Evolutionary conservation across 2,888 invertebrate genomes (phyloP), one percentile per base, ranked within the genome.

Genomic region (Coecobrya sp.): DNA sequence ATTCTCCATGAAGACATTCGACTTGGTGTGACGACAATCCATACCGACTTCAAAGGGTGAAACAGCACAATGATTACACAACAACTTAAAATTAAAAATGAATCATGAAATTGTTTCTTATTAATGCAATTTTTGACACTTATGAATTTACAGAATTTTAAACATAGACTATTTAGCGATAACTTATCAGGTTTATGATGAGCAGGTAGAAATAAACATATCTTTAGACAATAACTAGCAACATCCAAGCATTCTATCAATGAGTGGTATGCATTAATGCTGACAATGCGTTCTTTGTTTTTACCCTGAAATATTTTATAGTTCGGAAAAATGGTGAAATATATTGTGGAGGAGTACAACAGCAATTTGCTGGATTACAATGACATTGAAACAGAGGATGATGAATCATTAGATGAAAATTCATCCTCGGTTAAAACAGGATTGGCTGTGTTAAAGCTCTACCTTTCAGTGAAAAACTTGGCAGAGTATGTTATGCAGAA

Each of bases 251-350:
- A n/a, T n/a, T 45, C 13, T 16, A 79, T 68, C 13, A 27, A 13
- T 16, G 13, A 16, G 42, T 70, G 42, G 42, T 0, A n/a, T n/a
- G n/a, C n/a, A 70, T 36, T 70, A 70, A 10, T 42, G 19, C 4
- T 1, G 25, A 73, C 1, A 22, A 79, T 27, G 8, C 13, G 2
- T 79, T 36, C n/a, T n/a, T 16, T 73, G 42, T 19, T 36, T 70
- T 59, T 19, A 19, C 45, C 52, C 13, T 30, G 79, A 16, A 73
- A 45, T n/a, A n/a, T 49, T n/a, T 2, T 68, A 11, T 16, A 93
- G 91, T 93, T 27, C 25, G 92, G 91, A 4, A 92, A 93, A 73
- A 86, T 92, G 82, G 92, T 92, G 2, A 91, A 93, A 62, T 88
- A 22, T 22, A 87, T 91, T 16, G 59, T 93, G 22, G 87, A 88